Base-by-base conservation (phyloP, 1,140 invertebrate species). In the Drosophila nannoptera region DNA sequence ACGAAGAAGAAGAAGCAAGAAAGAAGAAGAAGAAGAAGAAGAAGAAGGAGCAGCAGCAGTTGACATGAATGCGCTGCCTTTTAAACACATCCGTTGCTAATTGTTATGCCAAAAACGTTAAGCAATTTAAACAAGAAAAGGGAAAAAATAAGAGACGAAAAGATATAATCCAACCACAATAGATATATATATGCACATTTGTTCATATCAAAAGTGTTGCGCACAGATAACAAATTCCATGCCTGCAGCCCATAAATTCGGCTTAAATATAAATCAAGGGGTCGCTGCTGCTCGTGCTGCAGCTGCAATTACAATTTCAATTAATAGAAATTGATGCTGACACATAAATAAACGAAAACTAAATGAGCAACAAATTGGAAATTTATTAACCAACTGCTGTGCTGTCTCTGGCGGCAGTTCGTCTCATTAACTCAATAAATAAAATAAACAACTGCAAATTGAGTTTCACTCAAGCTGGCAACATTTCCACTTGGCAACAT, bases 21-120 rank as follows among this genome's bases (percentile, higher is more conserved):
- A 7, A 54, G 31, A 12, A 32, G 48, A 33, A 33, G 49, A 16
- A 36, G 33, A 16, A 52, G n/a, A 7, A 54, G 31, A 12, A 32
- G 48, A 33, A 33, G 49, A 16, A 36, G 33, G 8, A 52, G 49
- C 12, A 35, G 49, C 49, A 16, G 49, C 49, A 33, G 50, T 61
- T 61, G 58, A 38, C 45, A 62, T 52, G 59, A n/a, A 36, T 69
- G 43, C 36, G 59, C 31, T 65, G 53, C 29, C 45, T 55, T 61
- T 62, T 42, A 22, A 42, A 58, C 9, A 54, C 40, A 77, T 83
- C 65, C 68, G 75, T 43, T 38, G 65, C 50, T 77, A 71, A 77
- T 86, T 86, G 62, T 71, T 69, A 86, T 86, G 82, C 81, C 68
- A 70, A 75, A 77, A 77, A 49, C 74, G 77, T 87, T 67, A 58